A percentile compares a stretch with the other conserved stretches of the same genome.
Evolutionary conservation across 1,140 invertebrate genomes (phyloP).

Genomic region (Cardiocondyla obscurior): DNA sequence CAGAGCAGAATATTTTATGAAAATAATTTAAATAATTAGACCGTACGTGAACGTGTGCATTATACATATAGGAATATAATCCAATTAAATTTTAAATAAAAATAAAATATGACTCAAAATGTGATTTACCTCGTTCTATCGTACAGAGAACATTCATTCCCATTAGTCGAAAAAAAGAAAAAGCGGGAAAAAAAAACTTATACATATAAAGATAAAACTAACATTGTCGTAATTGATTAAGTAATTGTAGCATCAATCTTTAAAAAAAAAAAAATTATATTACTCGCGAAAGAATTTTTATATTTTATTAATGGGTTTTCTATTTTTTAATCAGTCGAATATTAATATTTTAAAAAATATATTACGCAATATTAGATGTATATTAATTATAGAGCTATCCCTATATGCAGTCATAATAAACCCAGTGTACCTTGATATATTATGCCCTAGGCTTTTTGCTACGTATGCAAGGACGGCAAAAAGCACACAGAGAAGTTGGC

Average conservation of each 20-base stretch:
- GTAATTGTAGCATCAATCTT: background rate
- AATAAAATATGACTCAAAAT: background rate
- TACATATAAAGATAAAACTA: background rate
- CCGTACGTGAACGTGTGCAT: no score
- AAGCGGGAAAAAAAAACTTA: no score
- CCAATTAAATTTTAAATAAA: background rate
- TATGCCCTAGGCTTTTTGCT: background rate
- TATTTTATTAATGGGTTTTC: background rate
- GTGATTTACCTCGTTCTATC: background rate
- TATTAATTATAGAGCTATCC: conserved; percentile 19
- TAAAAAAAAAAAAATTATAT: background rate
- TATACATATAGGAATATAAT: background rate
- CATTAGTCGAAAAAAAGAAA: background rate
- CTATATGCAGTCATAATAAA: conserved; percentile 7
- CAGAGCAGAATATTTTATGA: background rate
- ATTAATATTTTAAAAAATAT: background rate
- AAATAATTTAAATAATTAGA: background rate
- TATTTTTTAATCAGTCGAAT: background rate
- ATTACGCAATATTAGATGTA: background rate
- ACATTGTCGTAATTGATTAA: background rate
- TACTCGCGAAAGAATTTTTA: background rate
- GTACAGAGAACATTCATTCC: background rate
- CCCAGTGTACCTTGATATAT: background rate
- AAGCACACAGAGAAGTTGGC: background rate
- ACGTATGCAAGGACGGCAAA: conserved; percentile 17